phyloP scores from a whole-genome alignment of 2,888 invertebrate species.

The Oligia fasciuncula region DNA sequence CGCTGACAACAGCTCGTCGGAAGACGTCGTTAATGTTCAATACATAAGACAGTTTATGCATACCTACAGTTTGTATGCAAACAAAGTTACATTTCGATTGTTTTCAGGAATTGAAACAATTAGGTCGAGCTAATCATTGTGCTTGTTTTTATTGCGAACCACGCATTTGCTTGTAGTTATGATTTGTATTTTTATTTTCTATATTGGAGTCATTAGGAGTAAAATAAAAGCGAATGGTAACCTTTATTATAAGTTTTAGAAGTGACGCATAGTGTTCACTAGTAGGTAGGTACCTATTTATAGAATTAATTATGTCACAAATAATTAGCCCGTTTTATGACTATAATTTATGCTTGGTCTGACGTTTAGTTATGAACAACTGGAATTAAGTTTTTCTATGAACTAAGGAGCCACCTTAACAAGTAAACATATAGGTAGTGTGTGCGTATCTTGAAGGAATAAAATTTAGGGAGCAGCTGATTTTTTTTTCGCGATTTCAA shows the following conservation, averaged over 20 bases:
- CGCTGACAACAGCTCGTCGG: neutral
- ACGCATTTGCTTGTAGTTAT: neutral
- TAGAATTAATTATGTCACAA: neutral
- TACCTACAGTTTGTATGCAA: neutral
- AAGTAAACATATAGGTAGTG: neutral
- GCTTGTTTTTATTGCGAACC: neutral
- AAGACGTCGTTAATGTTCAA: neutral
- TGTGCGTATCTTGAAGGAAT: slow-evolving; percentile 8
- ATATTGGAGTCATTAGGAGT: neutral
- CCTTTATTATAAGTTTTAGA: neutral
- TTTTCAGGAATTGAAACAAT: neutral
- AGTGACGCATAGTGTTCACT: neutral
- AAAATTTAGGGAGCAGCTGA: no score
- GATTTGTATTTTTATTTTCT: neutral
- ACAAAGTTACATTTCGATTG: neutral
- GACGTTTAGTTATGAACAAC: slow-evolving; percentile 1
- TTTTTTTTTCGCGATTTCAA: no score
- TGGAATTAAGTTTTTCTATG: neutral
- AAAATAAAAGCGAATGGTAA: neutral
- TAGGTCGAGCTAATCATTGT: neutral
- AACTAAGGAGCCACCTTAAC: neutral
- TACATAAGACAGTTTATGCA: neutral
- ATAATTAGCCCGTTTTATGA: neutral
- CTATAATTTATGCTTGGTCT: neutral
- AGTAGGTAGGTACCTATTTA: neutral